phyloP scores from a whole-genome alignment of 1,140 invertebrate species.

The Ceratosolen fusciceps region DNA sequence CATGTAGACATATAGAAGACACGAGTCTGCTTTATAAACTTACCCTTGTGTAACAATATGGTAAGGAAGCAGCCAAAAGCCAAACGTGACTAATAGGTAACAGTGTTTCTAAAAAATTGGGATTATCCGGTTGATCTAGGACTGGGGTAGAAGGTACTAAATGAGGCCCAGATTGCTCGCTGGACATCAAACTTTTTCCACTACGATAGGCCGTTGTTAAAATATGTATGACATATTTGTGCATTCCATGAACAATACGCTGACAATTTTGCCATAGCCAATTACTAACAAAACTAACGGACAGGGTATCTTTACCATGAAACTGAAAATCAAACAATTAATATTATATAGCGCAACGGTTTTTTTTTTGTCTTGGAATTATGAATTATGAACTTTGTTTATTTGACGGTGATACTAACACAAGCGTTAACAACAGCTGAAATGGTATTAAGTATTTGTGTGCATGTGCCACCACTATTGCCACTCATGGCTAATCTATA shows the following conservation, averaged over 20 bases:
- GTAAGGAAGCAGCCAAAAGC: constrained; percentile 82
- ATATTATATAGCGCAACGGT: neutral
- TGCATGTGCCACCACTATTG: constrained; percentile 74
- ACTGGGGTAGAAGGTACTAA: constrained; percentile 83
- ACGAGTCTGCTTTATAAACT: constrained; percentile 6
- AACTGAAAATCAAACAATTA: constrained; percentile 71
- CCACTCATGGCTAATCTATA: constrained; percentile 82
- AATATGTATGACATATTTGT: constrained; percentile 83
- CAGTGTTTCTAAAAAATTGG: constrained; percentile 60
- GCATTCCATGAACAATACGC: constrained; percentile 81
- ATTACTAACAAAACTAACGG: constrained; percentile 81
- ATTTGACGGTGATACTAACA: constrained; percentile 60
- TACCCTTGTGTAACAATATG: constrained; percentile 77
- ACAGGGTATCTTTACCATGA: constrained; percentile 82
- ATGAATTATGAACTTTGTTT: neutral
- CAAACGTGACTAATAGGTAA: constrained; percentile 82
- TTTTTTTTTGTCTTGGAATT: neutral
- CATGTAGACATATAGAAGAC: too few relatives aligned
- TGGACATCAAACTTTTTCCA: constrained; percentile 70
- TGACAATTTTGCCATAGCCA: constrained; percentile 86
- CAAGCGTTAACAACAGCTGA: constrained; percentile 81
- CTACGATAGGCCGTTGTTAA: constrained; percentile 83
- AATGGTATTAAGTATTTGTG: constrained; percentile 78
- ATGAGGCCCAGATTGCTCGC: constrained; percentile 62
- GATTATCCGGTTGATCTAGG: constrained; percentile 75